A percentile compares a stretch with the other conserved stretches of the same genome.
phyloP scores from a whole-genome alignment of 2,888 invertebrate genomes.

The Diplazon laetatorius region DNA sequence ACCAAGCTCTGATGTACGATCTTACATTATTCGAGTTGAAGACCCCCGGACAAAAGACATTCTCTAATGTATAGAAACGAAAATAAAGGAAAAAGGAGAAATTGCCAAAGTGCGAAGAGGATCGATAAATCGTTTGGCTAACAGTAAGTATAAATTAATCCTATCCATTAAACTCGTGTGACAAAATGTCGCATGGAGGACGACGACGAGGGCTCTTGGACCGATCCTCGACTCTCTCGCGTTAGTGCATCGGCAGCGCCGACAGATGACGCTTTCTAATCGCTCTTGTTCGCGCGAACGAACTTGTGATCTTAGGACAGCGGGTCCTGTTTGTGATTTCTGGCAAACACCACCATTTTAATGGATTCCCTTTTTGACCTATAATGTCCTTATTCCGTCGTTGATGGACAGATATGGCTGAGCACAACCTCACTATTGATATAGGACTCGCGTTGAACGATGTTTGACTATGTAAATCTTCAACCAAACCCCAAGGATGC shows the following conservation, averaged over 20 bases:
- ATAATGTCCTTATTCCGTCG: too few relatives aligned
- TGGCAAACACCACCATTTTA: too few relatives aligned
- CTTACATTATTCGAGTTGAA: constrained; percentile 37
- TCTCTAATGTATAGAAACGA: not conserved
- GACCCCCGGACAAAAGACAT: not conserved
- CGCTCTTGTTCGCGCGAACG: not conserved
- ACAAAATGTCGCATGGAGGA: not conserved
- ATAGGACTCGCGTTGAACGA: too few relatives aligned
- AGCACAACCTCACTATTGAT: too few relatives aligned
- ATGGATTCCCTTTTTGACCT: too few relatives aligned
- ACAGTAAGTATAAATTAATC: not conserved
- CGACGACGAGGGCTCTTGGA: constrained; percentile 11
- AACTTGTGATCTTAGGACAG: too few relatives aligned
- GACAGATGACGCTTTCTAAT: not conserved
- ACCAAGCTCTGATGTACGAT: constrained; percentile 31
- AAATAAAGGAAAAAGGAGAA: not conserved
- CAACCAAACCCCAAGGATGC: too few relatives aligned
- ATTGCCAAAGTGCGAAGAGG: not conserved
- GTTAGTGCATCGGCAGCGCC: not conserved
- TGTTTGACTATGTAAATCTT: too few relatives aligned
- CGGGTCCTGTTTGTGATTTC: too few relatives aligned
- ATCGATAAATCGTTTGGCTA: constrained; percentile 6
- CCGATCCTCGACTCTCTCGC: not conserved
- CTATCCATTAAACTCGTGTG: not conserved
- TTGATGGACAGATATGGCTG: too few relatives aligned